Evolutionary conservation across 2,888 invertebrate genomes (phyloP).

Genomic region (Eupeodes luniger): DNA sequence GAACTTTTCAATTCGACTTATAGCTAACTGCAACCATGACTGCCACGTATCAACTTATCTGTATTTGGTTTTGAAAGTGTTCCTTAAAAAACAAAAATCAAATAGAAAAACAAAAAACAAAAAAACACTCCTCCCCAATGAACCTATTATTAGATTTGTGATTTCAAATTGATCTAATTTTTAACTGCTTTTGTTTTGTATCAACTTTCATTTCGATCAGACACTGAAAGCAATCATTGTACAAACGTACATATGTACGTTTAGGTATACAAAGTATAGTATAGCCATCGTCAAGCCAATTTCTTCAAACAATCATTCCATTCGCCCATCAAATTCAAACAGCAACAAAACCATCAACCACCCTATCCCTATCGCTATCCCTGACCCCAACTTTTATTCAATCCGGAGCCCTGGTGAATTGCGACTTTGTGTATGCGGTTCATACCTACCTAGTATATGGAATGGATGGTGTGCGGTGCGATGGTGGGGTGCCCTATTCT

Average conservation of each 20-base stretch:
- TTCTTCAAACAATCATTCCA: slow-evolving; percentile 66
- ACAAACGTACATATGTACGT: background rate
- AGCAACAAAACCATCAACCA: slow-evolving; percentile 34
- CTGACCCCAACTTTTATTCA: slow-evolving; percentile 33
- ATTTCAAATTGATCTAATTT: slow-evolving; percentile 63
- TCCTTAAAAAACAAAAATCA: slow-evolving; percentile 15
- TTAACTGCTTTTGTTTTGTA: slow-evolving; percentile 37
- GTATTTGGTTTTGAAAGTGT: slow-evolving; percentile 37
- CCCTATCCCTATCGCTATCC: background rate
- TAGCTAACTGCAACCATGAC: slow-evolving; percentile 7
- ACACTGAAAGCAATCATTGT: slow-evolving; percentile 57
- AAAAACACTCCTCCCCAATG: slow-evolving; percentile 31
- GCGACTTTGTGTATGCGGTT: slow-evolving; percentile 5
- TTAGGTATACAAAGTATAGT: background rate
- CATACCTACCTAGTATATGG: no score
- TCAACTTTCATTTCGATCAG: slow-evolving; percentile 33
- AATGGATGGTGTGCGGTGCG: background rate
- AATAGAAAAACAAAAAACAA: slow-evolving; percentile 11
- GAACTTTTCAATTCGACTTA: slow-evolving; percentile 52
- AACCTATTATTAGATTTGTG: slow-evolving; percentile 69
- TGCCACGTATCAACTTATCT: slow-evolving; percentile 8
- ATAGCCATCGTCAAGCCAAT: slow-evolving; percentile 57
- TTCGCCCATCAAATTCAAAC: slow-evolving; percentile 20
- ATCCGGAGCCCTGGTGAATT: slow-evolving; percentile 47
- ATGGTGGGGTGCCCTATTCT: slow-evolving; percentile 24